Conservation (phyloP, 2,888 invertebrate genomes). For the Drosophila neonasuta region DNA sequence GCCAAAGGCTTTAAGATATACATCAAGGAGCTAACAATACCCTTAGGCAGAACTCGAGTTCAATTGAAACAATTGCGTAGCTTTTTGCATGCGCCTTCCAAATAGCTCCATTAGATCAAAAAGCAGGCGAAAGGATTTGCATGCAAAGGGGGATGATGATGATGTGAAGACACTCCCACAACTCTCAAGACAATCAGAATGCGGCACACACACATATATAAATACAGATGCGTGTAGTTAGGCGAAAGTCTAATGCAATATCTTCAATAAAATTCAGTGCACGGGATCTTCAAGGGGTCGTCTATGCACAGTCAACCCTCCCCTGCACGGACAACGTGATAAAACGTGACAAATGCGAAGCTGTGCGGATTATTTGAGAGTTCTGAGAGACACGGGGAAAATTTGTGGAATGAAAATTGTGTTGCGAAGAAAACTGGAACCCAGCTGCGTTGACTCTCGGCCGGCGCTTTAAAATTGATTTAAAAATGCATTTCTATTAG, state of each 20-base stretch:
- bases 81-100: slow-evolving; percentile 16
- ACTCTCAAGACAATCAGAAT: neutral
- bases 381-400: slow-evolving; percentile 10
- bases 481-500: slow-evolving; percentile 54
- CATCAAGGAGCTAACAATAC: neutral
- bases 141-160: slow-evolving; percentile 27
- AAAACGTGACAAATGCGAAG: slow-evolving; percentile 64
- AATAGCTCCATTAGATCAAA: slow-evolving; percentile 37
- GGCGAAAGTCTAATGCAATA: slow-evolving; percentile 41
- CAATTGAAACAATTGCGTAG: slow-evolving; percentile 29
- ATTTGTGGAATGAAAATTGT: slow-evolving; percentile 16
- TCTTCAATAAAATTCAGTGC: slow-evolving; percentile 40
- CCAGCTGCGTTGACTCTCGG: slow-evolving; percentile 45
- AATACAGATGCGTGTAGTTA: slow-evolving; percentile 16
- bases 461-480: slow-evolving; percentile 48
- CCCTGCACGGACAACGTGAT: slow-evolving; percentile 24
- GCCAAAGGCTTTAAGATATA: neutral
- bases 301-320: slow-evolving; percentile 14
- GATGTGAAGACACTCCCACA: slow-evolving; percentile 21
- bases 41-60: neutral
- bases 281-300: slow-evolving; percentile 19
- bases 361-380: slow-evolving; percentile 52
- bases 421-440: slow-evolving; percentile 14
- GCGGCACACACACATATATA: neutral
- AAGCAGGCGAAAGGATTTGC: slow-evolving; percentile 36